phyloP scores from a whole-genome alignment of 2,113 vertebrate genomes.

The Electrona antarctica region DNA sequence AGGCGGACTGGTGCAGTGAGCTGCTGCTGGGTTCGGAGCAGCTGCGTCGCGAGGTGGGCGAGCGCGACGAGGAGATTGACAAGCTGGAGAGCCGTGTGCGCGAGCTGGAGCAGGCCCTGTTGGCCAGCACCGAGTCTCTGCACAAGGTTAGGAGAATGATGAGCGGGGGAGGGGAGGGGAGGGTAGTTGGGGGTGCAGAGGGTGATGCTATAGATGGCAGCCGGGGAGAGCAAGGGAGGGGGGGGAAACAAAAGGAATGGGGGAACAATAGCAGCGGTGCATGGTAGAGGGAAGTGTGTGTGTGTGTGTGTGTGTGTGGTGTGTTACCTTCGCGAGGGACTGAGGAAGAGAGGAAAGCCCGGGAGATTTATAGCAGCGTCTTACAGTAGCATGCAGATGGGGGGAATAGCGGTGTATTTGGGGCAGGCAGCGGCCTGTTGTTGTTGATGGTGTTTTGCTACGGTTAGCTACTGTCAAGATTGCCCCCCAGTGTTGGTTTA shows the following conservation, averaged over 20 bases:
- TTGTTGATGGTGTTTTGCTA: constrained; percentile 41
- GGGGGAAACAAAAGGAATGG: background rate
- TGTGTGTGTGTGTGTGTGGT: constrained; percentile 29
- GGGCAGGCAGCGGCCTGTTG: constrained; percentile 31
- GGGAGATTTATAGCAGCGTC: background rate
- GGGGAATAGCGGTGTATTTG: constrained; percentile 19
- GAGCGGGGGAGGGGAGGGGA: constrained; percentile 1
- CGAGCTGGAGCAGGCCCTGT: constrained; percentile 91
- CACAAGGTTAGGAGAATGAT: constrained; percentile 80
- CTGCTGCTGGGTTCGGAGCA: constrained; percentile 91
- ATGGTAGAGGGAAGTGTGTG: background rate
- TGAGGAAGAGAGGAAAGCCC: constrained; percentile 51
- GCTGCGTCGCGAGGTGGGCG: constrained; percentile 88
- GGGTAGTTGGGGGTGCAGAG: constrained; percentile 4
- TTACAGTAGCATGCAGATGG: constrained; percentile 28
- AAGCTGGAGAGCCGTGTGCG: constrained; percentile 89
- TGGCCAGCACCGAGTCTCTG: constrained; percentile 83
- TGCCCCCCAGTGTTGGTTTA: constrained; percentile 55
- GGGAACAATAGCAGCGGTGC: constrained; percentile 47
- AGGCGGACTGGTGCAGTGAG: constrained; percentile 95
- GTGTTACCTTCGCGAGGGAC: constrained; percentile 23
- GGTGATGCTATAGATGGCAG: constrained; percentile 20
- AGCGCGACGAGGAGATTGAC: constrained; percentile 93
- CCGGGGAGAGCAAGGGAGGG: background rate
- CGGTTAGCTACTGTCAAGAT: constrained; percentile 55